A percentile compares a stretch with the other conserved stretches of the same genome.
Conservation (phyloP, 2,113 vertebrate species). For the Pomatorhinus ruficollis region DNA sequence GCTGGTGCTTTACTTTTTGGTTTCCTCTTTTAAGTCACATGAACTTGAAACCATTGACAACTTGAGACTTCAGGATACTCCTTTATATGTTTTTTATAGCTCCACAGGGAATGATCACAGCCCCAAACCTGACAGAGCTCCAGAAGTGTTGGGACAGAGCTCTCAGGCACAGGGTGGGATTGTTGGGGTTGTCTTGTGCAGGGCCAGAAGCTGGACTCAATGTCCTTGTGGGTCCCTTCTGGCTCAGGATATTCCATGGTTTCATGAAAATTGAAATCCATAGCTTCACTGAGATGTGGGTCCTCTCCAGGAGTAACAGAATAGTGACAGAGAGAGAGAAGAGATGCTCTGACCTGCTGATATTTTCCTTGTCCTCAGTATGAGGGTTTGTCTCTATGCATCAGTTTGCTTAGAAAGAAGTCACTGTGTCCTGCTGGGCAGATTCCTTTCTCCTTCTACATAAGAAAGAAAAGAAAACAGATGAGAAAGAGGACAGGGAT, state of each 20-base stretch:
- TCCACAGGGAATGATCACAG: background rate
- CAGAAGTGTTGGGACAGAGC: background rate
- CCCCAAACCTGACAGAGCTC: background rate
- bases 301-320: background rate
- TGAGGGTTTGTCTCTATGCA: background rate
- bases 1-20: background rate
- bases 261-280: background rate
- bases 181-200: background rate
- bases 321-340: background rate
- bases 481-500: background rate
- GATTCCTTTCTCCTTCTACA: background rate
- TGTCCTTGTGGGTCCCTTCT: background rate
- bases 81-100: background rate
- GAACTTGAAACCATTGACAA: background rate
- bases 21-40: background rate
- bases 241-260: background rate
- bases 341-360: background rate
- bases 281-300: background rate
- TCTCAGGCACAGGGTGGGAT: background rate
- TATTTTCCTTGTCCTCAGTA: background rate
- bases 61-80: background rate
- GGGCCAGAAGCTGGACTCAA: accelerated
- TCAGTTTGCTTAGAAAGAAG: background rate
- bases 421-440: background rate
- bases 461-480: background rate